Base-by-base conservation (phyloP, 2,113 vertebrate genomes). In the Nibea coibor region DNA sequence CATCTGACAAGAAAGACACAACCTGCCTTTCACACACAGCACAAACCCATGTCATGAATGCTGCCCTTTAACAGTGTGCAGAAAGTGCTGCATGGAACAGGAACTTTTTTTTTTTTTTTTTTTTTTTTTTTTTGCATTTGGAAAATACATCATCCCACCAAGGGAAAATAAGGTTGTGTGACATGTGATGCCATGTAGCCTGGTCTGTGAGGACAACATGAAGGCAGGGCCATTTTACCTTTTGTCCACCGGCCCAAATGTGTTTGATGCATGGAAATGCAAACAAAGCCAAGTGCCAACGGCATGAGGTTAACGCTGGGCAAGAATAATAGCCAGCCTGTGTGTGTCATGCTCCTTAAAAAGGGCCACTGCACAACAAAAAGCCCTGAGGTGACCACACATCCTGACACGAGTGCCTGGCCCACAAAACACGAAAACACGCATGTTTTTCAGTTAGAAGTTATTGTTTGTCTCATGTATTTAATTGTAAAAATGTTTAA, bases 281-380 rank as follows among this genome's bases (percentile, higher is more conserved):
- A 81, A 70, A 92, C 85, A 92, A 92, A 90, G 79, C 31, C 50
- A 56, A 47, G 12, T 12, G 87, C 89, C 78, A 72, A 0, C n/a
- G 82, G 88, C 89, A 83, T 28, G 22, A 76, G 50, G 68, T 84
- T 58, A 59, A 77, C 76, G 62, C 24, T 20, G 35, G 65, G 51
- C 10, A 22, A 77, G 43, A 22, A 89, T 26, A 90, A 89, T 62
- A 70, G 71, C 17, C 26, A 63, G 45, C 24, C 65, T 70, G n/a
- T 10, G 10, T 79, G 50, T 10, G 17, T 22, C 24, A 6, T 51
- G 50, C 63, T 22, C 19, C 26, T 63, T 57, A 59, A 74, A 74
- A 76, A 50, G 56, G 58, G 81, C 72, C 78, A 80, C 53, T 51
- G 62, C 24, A 71, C 54, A 45, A 19, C 63, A 62, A 20, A 64